Evolutionary conservation across 2,113 vertebrate species (phyloP).

Genomic region (Ceuthmochares aereus): DNA sequence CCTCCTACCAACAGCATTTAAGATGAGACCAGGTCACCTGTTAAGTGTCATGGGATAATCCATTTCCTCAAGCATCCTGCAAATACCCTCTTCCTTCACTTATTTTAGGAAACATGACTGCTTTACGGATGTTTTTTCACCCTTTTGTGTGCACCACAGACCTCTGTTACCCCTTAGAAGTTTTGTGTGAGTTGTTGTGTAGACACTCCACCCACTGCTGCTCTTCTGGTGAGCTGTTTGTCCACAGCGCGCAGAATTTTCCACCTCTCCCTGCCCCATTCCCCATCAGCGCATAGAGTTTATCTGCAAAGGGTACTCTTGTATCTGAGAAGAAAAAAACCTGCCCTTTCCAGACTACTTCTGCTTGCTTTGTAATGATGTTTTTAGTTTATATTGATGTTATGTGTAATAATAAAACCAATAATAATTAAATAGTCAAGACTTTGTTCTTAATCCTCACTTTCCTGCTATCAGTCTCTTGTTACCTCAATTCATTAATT

Average conservation of each 20-base stretch:
- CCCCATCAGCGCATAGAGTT: accelerated
- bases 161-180: neutral
- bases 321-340: neutral
- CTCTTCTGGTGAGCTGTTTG: neutral
- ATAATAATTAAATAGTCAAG: neutral
- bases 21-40: neutral
- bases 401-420: neutral
- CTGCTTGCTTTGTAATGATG: neutral
- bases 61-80: neutral
- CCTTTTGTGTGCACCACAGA: neutral
- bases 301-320: neutral
- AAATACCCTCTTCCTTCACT: neutral
- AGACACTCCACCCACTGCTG: neutral
- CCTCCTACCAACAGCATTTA: neutral
- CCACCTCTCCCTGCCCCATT: neutral
- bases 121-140: neutral
- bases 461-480: neutral
- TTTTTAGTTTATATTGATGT: neutral
- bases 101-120: neutral
- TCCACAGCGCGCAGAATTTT: neutral
- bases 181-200: accelerated
- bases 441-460: neutral
- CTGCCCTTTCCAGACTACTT: neutral
- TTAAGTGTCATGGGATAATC: neutral
- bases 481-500: neutral